Percentiles rank a stretch among this genome's conserved stretches.
Conservation (phyloP, 2,888 invertebrate genomes). For the Bedellia somnulentella region DNA sequence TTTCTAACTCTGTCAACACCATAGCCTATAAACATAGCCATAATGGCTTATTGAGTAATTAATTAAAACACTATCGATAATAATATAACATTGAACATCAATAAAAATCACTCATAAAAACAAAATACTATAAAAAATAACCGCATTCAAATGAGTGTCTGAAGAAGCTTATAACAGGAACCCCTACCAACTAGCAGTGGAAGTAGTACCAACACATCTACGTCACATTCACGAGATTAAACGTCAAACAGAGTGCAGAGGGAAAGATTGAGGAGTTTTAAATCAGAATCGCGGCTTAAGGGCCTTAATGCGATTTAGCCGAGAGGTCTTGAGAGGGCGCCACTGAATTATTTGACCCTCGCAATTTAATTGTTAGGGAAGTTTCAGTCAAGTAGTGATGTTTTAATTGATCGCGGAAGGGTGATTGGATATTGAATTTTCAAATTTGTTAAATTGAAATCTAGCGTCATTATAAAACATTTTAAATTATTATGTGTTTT, state of each 20-base stretch:
- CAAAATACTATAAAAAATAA: constrained; percentile 1
- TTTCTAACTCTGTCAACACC: no score
- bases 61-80: no score
- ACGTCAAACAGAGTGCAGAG: constrained; percentile 9
- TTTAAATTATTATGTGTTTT: no score
- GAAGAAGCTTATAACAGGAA: no score
- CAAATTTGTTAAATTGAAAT: no score
- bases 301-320: constrained; percentile 5
- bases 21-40: no score
- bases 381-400: constrained; percentile 4
- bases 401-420: constrained; percentile 4
- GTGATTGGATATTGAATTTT: constrained; percentile 1
- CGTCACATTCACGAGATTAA: constrained; percentile 15
- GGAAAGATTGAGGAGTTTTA: constrained; percentile 7
- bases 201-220: no score
- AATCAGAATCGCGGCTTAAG: constrained; percentile 4
- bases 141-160: no score
- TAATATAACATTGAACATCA: no score
- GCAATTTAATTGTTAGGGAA: constrained; percentile 4
- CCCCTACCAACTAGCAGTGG: no score
- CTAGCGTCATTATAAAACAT: no score
- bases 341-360: constrained; percentile 5
- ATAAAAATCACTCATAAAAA: constrained; percentile 3
- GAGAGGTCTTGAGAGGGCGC: constrained; percentile 5
- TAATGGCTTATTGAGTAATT: no score